Percentiles rank a stretch among this genome's conserved stretches.
Evolutionary conservation across 2,888 invertebrate genomes (phyloP).

Genomic region (Mythimna loreyi): DNA sequence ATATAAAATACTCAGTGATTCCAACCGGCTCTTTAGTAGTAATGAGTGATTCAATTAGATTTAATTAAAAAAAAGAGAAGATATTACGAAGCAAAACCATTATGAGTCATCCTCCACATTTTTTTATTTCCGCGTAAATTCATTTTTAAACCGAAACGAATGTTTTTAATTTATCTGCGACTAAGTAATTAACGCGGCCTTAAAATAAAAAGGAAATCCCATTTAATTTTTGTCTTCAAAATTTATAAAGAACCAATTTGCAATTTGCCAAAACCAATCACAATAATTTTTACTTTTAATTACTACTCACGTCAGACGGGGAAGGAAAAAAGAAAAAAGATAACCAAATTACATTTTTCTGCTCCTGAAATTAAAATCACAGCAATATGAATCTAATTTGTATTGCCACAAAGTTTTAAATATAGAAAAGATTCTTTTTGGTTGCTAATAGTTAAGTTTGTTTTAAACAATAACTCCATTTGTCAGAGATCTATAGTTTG

Average conservation of each 20-base stretch:
- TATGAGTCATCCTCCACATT: not conserved
- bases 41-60: not conserved
- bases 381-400: conserved; percentile 30
- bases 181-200: conserved; percentile 53
- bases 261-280: conserved; percentile 90
- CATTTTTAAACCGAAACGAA: conserved; percentile 41
- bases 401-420: conserved; percentile 3
- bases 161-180: conserved; percentile 54
- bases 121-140: conserved; percentile 50
- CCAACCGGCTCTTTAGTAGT: too few species aligned
- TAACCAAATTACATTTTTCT: conserved; percentile 31
- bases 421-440: not conserved
- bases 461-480: conserved; percentile 78
- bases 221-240: conserved; percentile 61
- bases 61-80: not conserved
- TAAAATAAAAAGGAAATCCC: conserved; percentile 50
- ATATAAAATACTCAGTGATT: too few species aligned
- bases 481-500: conserved; percentile 80
- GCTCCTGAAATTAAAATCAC: not conserved
- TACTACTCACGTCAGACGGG: conserved; percentile 76
- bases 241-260: conserved; percentile 80
- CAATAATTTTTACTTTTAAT: conserved; percentile 89
- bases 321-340: conserved; percentile 60
- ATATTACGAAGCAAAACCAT: not conserved
- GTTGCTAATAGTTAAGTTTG: conserved; percentile 24